These are phyloP conservation scores for Acanthosoma haemorrhoidale DNA, from an alignment of 2,888 invertebrate genomes.

Conservation along the genomic window DNA sequence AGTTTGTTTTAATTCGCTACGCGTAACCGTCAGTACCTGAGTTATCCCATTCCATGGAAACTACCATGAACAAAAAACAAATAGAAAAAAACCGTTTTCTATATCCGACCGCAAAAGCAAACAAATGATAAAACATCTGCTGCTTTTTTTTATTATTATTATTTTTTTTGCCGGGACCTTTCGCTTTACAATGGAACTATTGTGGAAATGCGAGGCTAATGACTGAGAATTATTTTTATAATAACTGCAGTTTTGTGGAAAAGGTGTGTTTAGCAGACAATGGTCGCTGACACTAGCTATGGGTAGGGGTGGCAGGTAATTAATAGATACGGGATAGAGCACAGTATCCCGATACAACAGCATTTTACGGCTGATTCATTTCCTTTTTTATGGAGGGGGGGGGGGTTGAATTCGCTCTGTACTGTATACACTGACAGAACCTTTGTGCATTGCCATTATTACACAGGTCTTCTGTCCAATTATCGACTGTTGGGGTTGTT, in stretches of 20 bases:
- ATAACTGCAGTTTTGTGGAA: not conserved
- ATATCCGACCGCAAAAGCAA: not conserved
- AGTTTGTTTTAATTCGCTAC: not conserved
- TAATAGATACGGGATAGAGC: not conserved
- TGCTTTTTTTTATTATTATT: too few species aligned
- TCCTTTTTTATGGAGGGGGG: not conserved
- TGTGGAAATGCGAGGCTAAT: not conserved
- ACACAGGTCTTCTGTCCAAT: not conserved
- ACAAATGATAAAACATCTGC: constrained; percentile 1
- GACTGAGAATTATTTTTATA: not conserved
- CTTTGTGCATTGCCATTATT: not conserved
- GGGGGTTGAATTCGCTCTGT: too few species aligned
- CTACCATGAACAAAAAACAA: not conserved
- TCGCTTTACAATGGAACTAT: not conserved
- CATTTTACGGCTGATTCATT: not conserved
- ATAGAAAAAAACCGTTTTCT: too few species aligned
- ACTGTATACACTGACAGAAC: not conserved
- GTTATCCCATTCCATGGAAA: not conserved
- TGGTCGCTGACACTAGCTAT: not conserved
- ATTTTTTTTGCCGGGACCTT: not conserved
- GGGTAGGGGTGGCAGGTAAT: not conserved
- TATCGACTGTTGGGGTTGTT: not conserved
- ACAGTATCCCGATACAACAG: not conserved
- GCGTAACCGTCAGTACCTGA: not conserved
- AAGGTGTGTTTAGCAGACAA: constrained; percentile 4